These are phyloP conservation scores for Falco rusticolus DNA, from an alignment of 2,797 vertebrate species.

Conservation along the genomic window DNA sequence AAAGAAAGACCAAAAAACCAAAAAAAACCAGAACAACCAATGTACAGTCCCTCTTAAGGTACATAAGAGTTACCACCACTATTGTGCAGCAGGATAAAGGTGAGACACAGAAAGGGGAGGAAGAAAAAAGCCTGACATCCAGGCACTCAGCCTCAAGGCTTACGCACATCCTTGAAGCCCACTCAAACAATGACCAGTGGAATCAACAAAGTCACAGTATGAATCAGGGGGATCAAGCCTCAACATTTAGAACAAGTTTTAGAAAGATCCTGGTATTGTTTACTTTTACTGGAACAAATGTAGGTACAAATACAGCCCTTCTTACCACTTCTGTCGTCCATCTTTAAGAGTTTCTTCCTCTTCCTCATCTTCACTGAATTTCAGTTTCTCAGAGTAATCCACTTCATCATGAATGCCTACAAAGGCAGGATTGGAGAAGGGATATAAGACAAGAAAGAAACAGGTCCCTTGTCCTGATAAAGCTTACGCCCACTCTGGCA, in stretches of 20 bases:
- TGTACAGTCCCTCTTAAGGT: not conserved
- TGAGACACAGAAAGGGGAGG: not conserved
- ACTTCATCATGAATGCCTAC: slow-evolving; percentile 97
- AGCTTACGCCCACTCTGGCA: not conserved
- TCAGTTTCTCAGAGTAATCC: slow-evolving; percentile 96
- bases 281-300: not conserved
- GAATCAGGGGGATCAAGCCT: not conserved
- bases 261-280: not conserved
- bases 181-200: not conserved
- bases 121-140: not conserved
- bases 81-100: not conserved
- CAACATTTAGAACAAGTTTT: not conserved
- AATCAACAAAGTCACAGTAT: not conserved
- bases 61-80: not conserved
- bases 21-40: not conserved
- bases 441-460: not conserved
- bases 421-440: not conserved
- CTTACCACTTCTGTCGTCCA: slow-evolving; percentile 89
- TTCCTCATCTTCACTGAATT: slow-evolving; percentile 98
- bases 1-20: not conserved
- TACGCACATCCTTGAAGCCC: not conserved
- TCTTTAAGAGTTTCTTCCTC: slow-evolving; percentile 88
- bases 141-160: not conserved
- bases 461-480: not conserved
- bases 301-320: not conserved